Evolutionary conservation across 2,888 invertebrate species (phyloP), one percentile per base, ranked within the genome.

Genomic region (Macrophya annulata): DNA sequence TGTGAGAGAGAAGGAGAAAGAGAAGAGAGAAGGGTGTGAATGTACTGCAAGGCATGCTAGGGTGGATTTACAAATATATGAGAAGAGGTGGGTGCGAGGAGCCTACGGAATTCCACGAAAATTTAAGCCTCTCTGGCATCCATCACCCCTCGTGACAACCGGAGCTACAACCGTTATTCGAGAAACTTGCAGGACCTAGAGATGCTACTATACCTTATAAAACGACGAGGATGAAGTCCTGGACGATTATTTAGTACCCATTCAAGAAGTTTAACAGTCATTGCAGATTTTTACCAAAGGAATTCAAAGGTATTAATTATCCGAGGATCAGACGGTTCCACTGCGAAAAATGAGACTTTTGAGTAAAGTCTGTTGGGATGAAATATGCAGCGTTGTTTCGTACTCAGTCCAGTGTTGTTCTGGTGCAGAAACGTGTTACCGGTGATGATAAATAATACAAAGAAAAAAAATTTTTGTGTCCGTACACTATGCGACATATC

Each of bases 121-220:
- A 90, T 90, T 90, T 89, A 88, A 89, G 88, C 86, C 88, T 87
- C 86, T 8, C 76, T 85, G 87, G 87, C 88, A 91, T 91, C 89
- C 89, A 90, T 90, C 89, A 89, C 88, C 86, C 87, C 84, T 85
- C 85, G 83, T 87, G 88, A 89, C 89, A 88, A 88, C 87, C 84
- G 48, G 8, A 74, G 25, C 37, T 68, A 68, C 31, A 68, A 21
- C 31, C 12, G 37, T 37, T 37, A 68, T 68, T 37, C 68, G 15
- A 68, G 31, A 5, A 17, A 68, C 68, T 25, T 68, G 15, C 10
- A 68, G 62, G 12, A 68, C 37, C 25, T 37, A 6, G 68, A 68
- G 55, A 10, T 55, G 15, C 5, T 5, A 17, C n/a, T 55, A n/a
- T n/a, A 55, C 55, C 55, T 17, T n/a, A 48, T 1, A 10, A 37